Evolutionary conservation across 92 coral and sea anemone genomes (phyloP).

Genomic region (Phenganax marumi): DNA sequence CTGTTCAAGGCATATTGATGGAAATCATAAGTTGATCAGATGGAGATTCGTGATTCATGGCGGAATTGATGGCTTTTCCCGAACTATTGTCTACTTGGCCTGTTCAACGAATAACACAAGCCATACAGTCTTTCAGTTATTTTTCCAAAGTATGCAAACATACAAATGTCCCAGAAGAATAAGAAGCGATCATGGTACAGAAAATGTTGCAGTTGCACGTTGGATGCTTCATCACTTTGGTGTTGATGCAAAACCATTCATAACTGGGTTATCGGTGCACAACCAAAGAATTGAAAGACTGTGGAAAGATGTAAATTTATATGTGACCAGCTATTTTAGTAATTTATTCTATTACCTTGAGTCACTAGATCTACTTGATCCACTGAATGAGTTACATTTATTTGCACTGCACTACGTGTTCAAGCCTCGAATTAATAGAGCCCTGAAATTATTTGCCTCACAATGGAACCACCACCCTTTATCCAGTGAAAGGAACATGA

Average conservation of each 20-base stretch:
- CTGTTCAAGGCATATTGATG: constrained; percentile 57
- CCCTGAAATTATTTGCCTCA: constrained; percentile 25
- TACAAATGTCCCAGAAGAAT: constrained; percentile 52
- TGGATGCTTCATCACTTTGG: constrained; percentile 49
- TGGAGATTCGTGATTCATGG: constrained; percentile 43
- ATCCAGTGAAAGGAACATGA: constrained; percentile 1
- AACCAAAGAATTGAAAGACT: constrained; percentile 47
- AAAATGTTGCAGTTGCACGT: constrained; percentile 50
- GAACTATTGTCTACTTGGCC: constrained; percentile 43
- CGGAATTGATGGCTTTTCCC: constrained; percentile 45
- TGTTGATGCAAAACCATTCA: constrained; percentile 38
- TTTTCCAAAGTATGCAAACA: constrained; percentile 35
- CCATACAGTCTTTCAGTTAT: constrained; percentile 46
- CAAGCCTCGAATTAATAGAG: constrained; percentile 56
- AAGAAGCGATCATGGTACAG: constrained; percentile 52
- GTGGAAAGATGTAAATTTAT: constrained; percentile 36
- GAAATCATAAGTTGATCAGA: constrained; percentile 42
- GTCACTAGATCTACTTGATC: constrained; percentile 42
- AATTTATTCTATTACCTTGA: constrained; percentile 46
- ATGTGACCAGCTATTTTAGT: constrained; percentile 28
- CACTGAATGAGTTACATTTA: constrained; percentile 39
- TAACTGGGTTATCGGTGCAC: constrained; percentile 54
- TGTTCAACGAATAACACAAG: constrained; percentile 45
- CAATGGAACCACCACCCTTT: constrained; percentile 38
- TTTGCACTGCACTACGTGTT: constrained; percentile 66